Evolutionary conservation across 2,888 invertebrate species (phyloP).

Genomic region (Sinopyrophorus schimmeli): DNA sequence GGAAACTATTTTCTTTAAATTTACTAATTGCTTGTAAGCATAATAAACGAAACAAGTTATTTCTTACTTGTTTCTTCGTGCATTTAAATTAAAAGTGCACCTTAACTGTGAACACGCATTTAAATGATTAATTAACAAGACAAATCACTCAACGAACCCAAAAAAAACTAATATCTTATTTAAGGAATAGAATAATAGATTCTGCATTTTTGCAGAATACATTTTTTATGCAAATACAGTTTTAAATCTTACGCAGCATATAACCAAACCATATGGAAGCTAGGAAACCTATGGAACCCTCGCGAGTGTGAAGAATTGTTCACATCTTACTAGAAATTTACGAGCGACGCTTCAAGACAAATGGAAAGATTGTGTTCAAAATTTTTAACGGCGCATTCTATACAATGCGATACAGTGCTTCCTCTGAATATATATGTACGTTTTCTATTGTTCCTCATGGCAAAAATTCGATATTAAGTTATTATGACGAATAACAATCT

Average conservation of each 20-base stretch:
- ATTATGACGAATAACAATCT: no score
- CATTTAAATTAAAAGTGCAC: constrained; percentile 33
- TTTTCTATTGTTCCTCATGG: constrained; percentile 10
- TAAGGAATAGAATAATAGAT: no score
- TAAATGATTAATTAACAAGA: constrained; percentile 18
- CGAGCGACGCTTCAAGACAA: constrained; percentile 75
- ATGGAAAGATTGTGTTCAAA: constrained; percentile 78
- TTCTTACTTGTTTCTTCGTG: constrained; percentile 30
- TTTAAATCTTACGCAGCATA: constrained; percentile 23
- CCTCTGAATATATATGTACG: constrained; percentile 18
- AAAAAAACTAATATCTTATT: no score
- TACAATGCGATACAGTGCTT: constrained; percentile 21
- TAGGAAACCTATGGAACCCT: constrained; percentile 30
- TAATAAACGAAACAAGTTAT: constrained; percentile 31
- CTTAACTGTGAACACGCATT: constrained; percentile 19
- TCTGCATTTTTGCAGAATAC: no score
- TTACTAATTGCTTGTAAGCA: constrained; percentile 33
- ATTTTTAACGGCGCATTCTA: constrained; percentile 76
- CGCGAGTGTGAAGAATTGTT: constrained; percentile 53
- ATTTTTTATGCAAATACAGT: constrained; percentile 15
- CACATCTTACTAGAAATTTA: constrained; percentile 72
- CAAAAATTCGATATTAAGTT: constrained; percentile 7
- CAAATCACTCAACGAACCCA: constrained; percentile 4
- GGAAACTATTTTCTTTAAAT: constrained; percentile 28
- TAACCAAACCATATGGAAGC: constrained; percentile 31